A percentile compares a stretch with the other conserved stretches of the same genome.
These are phyloP conservation scores for Slavum lentiscoides DNA, from an alignment of 2,888 invertebrate genomes.

Conservation along the genomic window DNA sequence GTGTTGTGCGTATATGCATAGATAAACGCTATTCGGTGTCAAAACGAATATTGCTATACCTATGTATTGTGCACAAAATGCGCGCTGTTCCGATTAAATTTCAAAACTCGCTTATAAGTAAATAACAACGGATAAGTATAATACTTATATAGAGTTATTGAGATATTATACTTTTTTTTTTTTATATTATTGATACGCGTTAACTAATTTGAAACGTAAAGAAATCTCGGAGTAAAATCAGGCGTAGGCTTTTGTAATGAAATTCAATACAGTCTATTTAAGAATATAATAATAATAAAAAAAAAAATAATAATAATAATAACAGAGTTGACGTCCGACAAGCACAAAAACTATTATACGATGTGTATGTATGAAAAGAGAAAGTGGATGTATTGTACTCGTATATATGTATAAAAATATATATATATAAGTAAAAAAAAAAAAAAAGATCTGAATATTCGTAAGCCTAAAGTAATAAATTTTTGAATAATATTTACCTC, in stretches of 20 bases:
- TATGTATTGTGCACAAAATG: too few species aligned
- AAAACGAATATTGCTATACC: too few species aligned
- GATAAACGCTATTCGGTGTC: too few species aligned
- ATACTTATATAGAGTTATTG: too few species aligned
- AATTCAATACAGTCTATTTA: neutral
- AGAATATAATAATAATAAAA: neutral
- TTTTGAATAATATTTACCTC: constrained; percentile 67
- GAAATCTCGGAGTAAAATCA: neutral
- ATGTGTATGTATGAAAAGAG: neutral
- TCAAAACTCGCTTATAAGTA: too few species aligned
- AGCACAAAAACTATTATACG: neutral
- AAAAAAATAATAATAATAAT: too few species aligned
- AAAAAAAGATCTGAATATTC: neutral
- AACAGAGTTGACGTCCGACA: neutral
- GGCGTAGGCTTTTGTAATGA: neutral
- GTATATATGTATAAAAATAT: neutral
- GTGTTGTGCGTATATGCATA: neutral
- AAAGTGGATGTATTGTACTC: neutral
- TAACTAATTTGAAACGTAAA: neutral
- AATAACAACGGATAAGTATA: too few species aligned
- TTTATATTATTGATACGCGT: neutral
- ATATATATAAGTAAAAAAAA: neutral
- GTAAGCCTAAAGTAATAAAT: neutral
- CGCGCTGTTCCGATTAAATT: too few species aligned
- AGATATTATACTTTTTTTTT: too few species aligned